Evolutionary conservation across 1,140 invertebrate species (phyloP).

Genomic region (Neodiprion virginianus): DNA sequence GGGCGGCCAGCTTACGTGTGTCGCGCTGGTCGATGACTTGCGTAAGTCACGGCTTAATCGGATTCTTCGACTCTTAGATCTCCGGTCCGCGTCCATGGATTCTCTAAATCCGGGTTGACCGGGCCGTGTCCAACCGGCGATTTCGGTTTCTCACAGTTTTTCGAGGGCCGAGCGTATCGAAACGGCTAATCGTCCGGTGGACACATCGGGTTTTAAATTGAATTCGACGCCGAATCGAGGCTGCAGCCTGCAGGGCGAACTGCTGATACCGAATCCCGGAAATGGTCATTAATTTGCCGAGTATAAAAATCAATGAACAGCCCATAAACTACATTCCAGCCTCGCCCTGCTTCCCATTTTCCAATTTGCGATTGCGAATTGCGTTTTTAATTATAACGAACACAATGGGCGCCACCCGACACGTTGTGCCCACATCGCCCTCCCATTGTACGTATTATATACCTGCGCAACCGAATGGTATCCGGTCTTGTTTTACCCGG

Average conservation of each 20-base stretch:
- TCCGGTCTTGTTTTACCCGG: conserved; percentile 48
- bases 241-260: too few species aligned
- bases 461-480: conserved; percentile 49
- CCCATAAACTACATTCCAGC: conserved; percentile 57
- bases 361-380: conserved; percentile 65
- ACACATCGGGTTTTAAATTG: too few species aligned
- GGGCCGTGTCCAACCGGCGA: too few species aligned
- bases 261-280: conserved; percentile 49
- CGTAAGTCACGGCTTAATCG: not conserved
- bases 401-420: conserved; percentile 50
- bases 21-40: not conserved
- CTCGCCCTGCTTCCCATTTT: conserved; percentile 48
- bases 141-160: too few species aligned
- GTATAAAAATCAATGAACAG: conserved; percentile 64
- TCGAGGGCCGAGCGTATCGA: too few species aligned
- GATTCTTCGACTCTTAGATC: not conserved
- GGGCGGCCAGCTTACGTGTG: not conserved
- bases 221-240: too few species aligned
- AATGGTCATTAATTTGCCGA: conserved; percentile 59
- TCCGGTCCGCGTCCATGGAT: not conserved
- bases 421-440: not conserved
- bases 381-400: conserved; percentile 66
- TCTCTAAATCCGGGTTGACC: not conserved
- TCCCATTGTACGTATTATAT: not conserved
- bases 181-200: too few species aligned